phyloP scores from a whole-genome alignment of 2,113 vertebrate genomes.

The Nansenia antarctica region DNA sequence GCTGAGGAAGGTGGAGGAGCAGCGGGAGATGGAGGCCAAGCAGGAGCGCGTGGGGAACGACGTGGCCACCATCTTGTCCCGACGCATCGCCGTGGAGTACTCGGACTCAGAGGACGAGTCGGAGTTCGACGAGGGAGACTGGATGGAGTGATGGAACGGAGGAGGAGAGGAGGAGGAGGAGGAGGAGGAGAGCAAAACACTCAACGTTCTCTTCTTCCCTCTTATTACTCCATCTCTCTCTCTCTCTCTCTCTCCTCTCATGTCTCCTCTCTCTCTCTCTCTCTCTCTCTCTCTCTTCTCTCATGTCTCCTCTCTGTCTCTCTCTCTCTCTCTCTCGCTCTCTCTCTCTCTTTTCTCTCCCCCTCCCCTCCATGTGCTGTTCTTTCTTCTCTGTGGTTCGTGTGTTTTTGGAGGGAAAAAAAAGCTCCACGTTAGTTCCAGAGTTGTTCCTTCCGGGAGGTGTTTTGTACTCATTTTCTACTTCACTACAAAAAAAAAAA shows the following conservation, averaged over 20 bases:
- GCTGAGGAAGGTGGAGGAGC: slow-evolving; percentile 96
- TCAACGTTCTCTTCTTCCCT: slow-evolving; percentile 29
- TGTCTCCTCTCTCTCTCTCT: no score
- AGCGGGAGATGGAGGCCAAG: slow-evolving; percentile 96
- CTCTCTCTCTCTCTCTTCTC: no score
- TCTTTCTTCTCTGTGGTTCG: slow-evolving; percentile 40
- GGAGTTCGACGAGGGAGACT: slow-evolving; percentile 98
- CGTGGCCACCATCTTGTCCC: slow-evolving; percentile 95
- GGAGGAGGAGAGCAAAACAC: no score
- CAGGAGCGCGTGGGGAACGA: slow-evolving; percentile 97
- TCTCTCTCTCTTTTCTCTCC: no score
- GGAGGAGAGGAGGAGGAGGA: slow-evolving; percentile 3
- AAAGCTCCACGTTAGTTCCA: slow-evolving; percentile 26
- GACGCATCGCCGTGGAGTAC: slow-evolving; percentile 96
- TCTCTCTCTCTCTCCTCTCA: no score
- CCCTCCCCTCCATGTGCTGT: no score
- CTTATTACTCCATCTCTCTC: background rate
- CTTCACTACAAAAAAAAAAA: no score
- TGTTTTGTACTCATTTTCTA: slow-evolving; percentile 81
- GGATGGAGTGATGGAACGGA: slow-evolving; percentile 86
- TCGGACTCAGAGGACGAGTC: slow-evolving; percentile 98
- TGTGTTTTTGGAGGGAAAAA: slow-evolving; percentile 39
- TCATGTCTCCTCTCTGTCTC: no score
- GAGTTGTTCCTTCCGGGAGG: slow-evolving; percentile 50
- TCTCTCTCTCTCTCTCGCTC: no score